Evolutionary conservation across 64 coral and sea anemone genomes (phyloP), one percentile per base, ranked within the genome.

Genomic region (Montipora efflorescens): DNA sequence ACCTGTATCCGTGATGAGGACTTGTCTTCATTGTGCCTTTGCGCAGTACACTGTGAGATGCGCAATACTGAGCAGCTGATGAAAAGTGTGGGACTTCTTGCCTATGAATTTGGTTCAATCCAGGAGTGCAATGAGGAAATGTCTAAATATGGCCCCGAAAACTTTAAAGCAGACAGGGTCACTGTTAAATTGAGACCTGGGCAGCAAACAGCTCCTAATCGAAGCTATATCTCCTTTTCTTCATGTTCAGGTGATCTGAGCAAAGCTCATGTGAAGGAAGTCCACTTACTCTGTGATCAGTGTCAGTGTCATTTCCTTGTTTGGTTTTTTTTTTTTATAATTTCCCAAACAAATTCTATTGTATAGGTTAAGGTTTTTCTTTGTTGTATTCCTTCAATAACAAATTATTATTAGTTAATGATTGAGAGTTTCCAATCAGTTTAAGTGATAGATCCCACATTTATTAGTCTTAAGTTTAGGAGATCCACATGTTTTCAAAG

Each of bases 31-130:
- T 21, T 58, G 23, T 76, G 75, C 18, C 66, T 89, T 10, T 89
- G 87, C 76, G 74, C 87, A 62, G 25, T 89, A 66, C 87, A 77
- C 43, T 89, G 87, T n/a, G 72, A 89, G 55, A 89, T 89, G 87
- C 45, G 52, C 52, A 55, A 55, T 55, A 55, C 52, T 55, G 52
- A 55, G 52, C 52, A 89, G 43, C 47, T 89, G 19, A 16, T 89
- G 47, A 74, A 43, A 8, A 76, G 70, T 25, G 47, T 89, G 1
- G 87, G 87, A 36, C 87, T 89, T 44, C 14, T 89, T 50, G 84
- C 84, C 68, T 87, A 87, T 75, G 50, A 87, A 74, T 74, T 87
- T 75, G 84, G 84, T 87, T 70, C 84, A 14, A 49, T 87, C 45
- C 25, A 87, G 18, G 19, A 87, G 20, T 78, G 71, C 48, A 66